Percentiles rank a stretch among this genome's conserved stretches.
These are phyloP conservation scores for Eucriotettix oculatus DNA, from an alignment of 2,888 invertebrate genomes.

Conservation along the genomic window DNA sequence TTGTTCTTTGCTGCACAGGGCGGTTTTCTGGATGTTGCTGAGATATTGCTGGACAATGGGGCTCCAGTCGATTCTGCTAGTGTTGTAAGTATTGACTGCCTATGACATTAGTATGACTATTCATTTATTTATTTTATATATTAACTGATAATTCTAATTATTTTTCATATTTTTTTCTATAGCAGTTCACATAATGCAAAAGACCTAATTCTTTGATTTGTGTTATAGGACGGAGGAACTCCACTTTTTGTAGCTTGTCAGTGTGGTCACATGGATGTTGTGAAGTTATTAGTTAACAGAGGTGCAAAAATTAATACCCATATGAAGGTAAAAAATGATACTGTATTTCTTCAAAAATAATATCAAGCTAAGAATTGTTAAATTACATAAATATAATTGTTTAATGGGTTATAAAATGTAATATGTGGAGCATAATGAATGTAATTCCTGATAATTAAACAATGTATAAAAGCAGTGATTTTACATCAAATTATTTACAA, in stretches of 20 bases:
- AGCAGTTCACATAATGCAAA: background rate
- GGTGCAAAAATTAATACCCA: slow-evolving; percentile 67
- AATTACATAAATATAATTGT: background rate
- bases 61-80: slow-evolving; percentile 64
- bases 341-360: background rate
- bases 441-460: background rate
- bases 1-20: slow-evolving; percentile 90
- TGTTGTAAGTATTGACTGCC: slow-evolving; percentile 39
- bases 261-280: slow-evolving; percentile 77
- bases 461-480: background rate
- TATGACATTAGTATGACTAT: background rate
- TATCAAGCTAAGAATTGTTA: background rate
- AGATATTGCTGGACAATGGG: slow-evolving; percentile 58
- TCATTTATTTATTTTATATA: background rate
- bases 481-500: background rate
- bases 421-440: background rate
- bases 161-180: background rate
- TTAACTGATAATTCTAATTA: background rate
- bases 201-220: slow-evolving; percentile 4
- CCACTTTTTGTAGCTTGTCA: slow-evolving; percentile 85
- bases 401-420: background rate
- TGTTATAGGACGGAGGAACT: slow-evolving; percentile 78
- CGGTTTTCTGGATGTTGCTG: slow-evolving; percentile 70
- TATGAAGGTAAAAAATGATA: slow-evolving; percentile 49
- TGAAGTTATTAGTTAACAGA: slow-evolving; percentile 62